Conservation (phyloP, 2,113 vertebrate genomes). For the Mesoclemmys tuberculata region DNA sequence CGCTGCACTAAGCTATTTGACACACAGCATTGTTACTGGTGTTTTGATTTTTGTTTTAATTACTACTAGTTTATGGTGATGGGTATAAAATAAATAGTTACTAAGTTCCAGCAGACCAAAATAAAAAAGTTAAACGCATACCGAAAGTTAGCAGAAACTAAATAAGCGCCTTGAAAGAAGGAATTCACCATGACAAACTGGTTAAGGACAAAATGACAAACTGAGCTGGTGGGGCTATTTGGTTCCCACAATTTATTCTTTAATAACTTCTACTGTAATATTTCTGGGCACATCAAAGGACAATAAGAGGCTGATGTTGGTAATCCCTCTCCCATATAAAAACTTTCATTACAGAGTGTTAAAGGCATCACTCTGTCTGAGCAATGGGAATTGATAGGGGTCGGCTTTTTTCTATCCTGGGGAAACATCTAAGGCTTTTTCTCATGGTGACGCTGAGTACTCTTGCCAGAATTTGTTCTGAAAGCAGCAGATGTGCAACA, state of each 20-base stretch:
- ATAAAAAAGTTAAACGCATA: background rate
- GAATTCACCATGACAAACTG: constrained; percentile 40
- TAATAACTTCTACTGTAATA: constrained; percentile 69
- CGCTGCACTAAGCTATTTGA: background rate
- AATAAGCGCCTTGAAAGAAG: background rate
- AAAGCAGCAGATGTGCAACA: constrained; percentile 59
- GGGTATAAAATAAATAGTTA: background rate
- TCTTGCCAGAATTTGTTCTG: constrained; percentile 62
- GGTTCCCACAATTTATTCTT: constrained; percentile 66
- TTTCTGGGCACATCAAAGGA: constrained; percentile 75
- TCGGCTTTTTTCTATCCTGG: constrained; percentile 35
- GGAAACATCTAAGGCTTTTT: constrained; percentile 43
- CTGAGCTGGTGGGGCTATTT: background rate
- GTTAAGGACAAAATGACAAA: constrained; percentile 50
- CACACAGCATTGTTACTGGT: background rate
- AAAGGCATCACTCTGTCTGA: constrained; percentile 68
- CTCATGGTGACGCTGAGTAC: background rate
- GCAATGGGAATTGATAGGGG: constrained; percentile 69
- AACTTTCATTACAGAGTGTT: constrained; percentile 71
- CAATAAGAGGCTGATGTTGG: constrained; percentile 51
- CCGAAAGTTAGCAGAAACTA: background rate
- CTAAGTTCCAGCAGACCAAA: background rate
- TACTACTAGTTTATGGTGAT: background rate
- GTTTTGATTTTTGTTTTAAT: background rate
- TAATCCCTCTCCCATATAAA: constrained; percentile 71